A percentile compares a stretch with the other conserved stretches of the same genome.
Evolutionary conservation across 2,113 vertebrate species (phyloP).

Genomic region (Saccopteryx bilineata): DNA sequence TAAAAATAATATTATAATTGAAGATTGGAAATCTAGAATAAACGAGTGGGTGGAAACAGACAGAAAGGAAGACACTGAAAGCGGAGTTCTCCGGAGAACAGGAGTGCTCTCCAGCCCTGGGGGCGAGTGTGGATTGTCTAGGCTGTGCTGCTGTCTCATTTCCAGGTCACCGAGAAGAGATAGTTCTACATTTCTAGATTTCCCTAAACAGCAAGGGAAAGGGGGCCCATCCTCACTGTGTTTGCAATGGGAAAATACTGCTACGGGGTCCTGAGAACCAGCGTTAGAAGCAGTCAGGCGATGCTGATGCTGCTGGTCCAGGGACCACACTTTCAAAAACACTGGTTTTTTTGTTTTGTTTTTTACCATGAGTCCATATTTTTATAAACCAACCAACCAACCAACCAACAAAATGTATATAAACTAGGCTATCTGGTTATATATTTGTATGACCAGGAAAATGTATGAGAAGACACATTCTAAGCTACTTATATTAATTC

Average conservation of each 20-base stretch:
- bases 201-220: not conserved
- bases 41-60: not conserved
- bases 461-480: not conserved
- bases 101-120: no score
- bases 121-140: fast-evolving
- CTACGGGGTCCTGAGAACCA: not conserved
- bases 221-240: not conserved
- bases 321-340: not conserved
- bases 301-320: not conserved
- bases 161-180: not conserved
- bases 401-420: not conserved
- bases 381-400: not conserved
- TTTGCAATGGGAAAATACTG: not conserved
- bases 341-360: not conserved
- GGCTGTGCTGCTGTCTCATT: not conserved
- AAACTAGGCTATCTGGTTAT: not conserved
- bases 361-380: not conserved
- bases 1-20: not conserved
- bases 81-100: not conserved
- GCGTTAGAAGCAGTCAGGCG: not conserved
- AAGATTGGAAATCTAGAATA: not conserved
- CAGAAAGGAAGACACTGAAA: not conserved
- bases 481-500: not conserved
- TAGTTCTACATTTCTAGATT: not conserved
- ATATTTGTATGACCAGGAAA: not conserved